phyloP scores from a whole-genome alignment of 2,888 invertebrate genomes.

The Mythimna ferrago region DNA sequence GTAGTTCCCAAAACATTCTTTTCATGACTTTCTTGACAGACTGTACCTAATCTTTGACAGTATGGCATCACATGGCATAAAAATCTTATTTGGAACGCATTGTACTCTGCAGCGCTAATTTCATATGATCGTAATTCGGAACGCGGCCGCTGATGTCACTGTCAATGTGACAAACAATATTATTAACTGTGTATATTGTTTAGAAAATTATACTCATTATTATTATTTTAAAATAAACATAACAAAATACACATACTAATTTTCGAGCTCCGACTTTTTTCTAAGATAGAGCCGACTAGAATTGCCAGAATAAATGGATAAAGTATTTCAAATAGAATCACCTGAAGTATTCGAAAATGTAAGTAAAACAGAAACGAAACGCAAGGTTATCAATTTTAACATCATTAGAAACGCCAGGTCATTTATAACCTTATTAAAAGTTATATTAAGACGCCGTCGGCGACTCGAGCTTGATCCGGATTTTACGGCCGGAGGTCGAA shows the following conservation, averaged over 20 bases:
- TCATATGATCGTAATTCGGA: too few relatives aligned
- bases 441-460: neutral
- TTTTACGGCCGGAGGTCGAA: too few relatives aligned
- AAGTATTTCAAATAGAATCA: constrained; percentile 68
- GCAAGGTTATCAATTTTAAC: neutral
- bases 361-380: constrained; percentile 48
- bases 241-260: neutral
- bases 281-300: neutral
- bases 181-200: too few relatives aligned
- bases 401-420: neutral
- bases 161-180: too few relatives aligned
- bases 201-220: neutral
- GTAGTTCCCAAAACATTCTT: too few relatives aligned
- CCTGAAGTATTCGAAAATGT: constrained; percentile 70
- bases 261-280: neutral
- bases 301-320: constrained; percentile 67
- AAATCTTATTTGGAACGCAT: too few relatives aligned
- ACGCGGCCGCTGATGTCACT: too few relatives aligned
- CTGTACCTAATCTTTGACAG: too few relatives aligned
- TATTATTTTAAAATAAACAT: neutral
- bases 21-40: too few relatives aligned
- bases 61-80: too few relatives aligned
- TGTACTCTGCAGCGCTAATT: too few relatives aligned
- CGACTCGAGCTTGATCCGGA: too few relatives aligned
- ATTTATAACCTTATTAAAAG: neutral